Conservation (phyloP, 2,113 vertebrate species). For the Gymnobelideus leadbeateri region DNA sequence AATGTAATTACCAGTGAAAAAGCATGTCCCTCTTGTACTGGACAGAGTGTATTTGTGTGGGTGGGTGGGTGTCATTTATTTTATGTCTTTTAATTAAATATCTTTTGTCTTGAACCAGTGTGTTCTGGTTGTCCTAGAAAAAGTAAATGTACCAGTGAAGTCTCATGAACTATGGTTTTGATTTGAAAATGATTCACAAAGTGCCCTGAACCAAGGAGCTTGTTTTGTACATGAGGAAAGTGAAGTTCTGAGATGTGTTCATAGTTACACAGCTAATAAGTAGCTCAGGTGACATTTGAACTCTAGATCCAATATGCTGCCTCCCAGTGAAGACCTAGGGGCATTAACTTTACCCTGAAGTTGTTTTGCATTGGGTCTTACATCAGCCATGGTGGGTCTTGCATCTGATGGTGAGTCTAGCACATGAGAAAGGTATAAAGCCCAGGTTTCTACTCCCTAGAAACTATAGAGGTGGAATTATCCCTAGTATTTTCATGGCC, state of each 20-base stretch:
- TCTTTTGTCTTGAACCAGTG: background rate
- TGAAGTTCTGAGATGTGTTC: background rate
- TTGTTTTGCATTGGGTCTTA: background rate
- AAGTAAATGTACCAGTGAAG: background rate
- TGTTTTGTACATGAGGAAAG: background rate
- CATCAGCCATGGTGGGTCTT: background rate
- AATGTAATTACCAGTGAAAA: background rate
- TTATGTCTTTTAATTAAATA: background rate
- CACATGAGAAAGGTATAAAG: slow-evolving; percentile 33
- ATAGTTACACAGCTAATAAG: background rate
- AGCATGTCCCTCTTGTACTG: background rate
- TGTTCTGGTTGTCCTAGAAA: background rate
- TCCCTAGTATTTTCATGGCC: slow-evolving; percentile 6
- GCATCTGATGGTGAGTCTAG: background rate
- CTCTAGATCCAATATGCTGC: background rate
- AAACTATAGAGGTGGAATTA: background rate
- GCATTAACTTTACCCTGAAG: background rate
- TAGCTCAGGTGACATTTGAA: background rate
- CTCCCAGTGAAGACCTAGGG: background rate
- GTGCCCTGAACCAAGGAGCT: background rate
- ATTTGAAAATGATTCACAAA: background rate
- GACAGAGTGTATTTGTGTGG: background rate
- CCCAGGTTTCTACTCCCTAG: background rate
- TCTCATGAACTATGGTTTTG: background rate
- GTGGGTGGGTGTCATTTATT: background rate